A percentile compares a stretch with the other conserved stretches of the same genome.
Conservation (phyloP, 2,113 vertebrate genomes). For the Papio anubis region DNA sequence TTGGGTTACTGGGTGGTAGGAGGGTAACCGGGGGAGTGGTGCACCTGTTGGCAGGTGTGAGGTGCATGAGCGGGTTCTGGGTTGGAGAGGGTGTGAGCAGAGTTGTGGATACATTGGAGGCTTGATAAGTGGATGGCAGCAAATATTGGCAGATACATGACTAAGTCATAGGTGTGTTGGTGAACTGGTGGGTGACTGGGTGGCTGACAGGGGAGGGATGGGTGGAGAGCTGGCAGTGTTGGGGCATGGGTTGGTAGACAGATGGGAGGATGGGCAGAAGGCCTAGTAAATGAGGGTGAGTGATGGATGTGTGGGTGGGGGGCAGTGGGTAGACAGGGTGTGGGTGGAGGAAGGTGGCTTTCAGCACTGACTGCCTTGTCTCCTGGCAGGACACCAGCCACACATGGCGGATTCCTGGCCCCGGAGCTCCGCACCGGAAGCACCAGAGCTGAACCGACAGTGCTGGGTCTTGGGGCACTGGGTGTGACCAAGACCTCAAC, state of each 20-base stretch:
- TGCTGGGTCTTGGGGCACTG: constrained; percentile 79
- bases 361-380: background rate
- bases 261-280: background rate
- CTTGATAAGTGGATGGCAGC: background rate
- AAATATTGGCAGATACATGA: background rate
- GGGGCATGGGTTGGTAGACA: background rate
- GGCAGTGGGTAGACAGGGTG: background rate
- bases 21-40: background rate
- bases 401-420: constrained; percentile 71
- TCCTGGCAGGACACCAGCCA: constrained; percentile 70
- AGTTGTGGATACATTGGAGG: background rate
- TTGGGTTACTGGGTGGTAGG: background rate
- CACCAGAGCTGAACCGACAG: constrained; percentile 61
- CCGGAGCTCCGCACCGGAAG: constrained; percentile 53
- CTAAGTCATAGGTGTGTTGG: background rate
- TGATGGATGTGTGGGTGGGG: background rate
- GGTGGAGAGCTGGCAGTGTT: accelerated
- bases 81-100: background rate
- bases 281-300: no score
- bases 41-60: background rate
- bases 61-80: background rate
- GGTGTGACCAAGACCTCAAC: constrained; percentile 56
- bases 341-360: no score
- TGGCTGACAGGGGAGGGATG: accelerated
- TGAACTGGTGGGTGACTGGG: background rate